These are phyloP conservation scores for Dreissena polymorpha DNA, from an alignment of 1,140 invertebrate genomes.

Conservation along the genomic window DNA sequence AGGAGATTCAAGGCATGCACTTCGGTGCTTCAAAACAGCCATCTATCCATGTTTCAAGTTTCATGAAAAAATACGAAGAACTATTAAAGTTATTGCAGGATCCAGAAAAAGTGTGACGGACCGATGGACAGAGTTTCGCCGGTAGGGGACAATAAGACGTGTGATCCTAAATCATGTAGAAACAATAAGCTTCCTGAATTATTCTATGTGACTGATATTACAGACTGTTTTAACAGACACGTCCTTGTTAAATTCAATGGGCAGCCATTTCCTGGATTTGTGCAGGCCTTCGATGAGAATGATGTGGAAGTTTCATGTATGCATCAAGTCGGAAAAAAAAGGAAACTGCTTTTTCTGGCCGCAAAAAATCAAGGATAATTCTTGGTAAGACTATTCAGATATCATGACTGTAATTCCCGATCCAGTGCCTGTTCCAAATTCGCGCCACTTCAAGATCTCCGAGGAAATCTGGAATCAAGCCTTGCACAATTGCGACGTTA, in stretches of 20 bases:
- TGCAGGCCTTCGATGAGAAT: neutral
- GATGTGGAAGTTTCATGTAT: slow-evolving; percentile 19
- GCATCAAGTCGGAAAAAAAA: slow-evolving; percentile 21
- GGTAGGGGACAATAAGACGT: neutral
- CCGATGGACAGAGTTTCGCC: no score
- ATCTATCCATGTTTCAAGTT: no score
- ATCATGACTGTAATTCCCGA: slow-evolving; percentile 16
- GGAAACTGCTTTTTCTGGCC: slow-evolving; percentile 16
- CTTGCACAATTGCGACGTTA: no score
- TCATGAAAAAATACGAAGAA: no score
- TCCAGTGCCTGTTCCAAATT: neutral
- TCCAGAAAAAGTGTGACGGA: no score
- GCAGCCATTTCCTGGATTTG: no score
- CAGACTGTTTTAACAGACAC: neutral
- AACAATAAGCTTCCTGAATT: no score
- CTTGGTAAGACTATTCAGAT: slow-evolving; percentile 9
- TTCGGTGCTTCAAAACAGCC: slow-evolving; percentile 32
- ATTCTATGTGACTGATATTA: neutral
- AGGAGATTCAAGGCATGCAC: slow-evolving; percentile 31
- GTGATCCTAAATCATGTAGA: neutral
- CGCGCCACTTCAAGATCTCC: no score
- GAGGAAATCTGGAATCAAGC: no score
- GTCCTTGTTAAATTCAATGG: neutral
- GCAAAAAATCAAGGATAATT: slow-evolving; percentile 10
- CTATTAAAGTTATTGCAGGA: no score